Conservation (phyloP, 1,140 invertebrate species). For the Vollenhovia emeryi region DNA sequence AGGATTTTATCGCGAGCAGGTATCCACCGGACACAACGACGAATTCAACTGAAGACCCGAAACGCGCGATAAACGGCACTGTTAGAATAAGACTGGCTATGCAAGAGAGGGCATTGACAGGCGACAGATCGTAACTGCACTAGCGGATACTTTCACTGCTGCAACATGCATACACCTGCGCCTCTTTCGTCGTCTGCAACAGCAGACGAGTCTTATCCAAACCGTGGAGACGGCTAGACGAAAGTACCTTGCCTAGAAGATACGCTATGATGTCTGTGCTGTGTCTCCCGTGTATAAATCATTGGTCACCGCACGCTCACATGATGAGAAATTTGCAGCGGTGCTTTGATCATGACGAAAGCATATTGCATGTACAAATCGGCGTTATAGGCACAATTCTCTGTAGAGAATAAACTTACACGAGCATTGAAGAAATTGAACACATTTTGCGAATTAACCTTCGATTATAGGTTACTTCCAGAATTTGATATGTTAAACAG, state of each 20-base stretch:
- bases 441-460: neutral
- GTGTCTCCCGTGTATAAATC: neutral
- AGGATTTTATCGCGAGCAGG: neutral
- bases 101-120: slow-evolving; percentile 79
- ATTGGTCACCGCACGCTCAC: neutral
- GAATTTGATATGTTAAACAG: neutral
- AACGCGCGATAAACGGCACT: slow-evolving; percentile 61
- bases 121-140: slow-evolving; percentile 77
- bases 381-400: neutral
- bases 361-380: neutral
- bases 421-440: neutral
- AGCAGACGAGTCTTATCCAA: slow-evolving; percentile 58
- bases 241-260: slow-evolving; percentile 35
- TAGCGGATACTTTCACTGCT: slow-evolving; percentile 81
- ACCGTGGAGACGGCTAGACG: slow-evolving; percentile 23
- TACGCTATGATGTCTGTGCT: neutral
- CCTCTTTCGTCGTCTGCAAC: slow-evolving; percentile 64
- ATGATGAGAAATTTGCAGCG: neutral
- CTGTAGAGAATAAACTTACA: neutral
- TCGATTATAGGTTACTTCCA: neutral
- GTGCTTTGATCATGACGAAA: neutral
- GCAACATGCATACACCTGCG: slow-evolving; percentile 72
- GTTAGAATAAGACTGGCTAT: slow-evolving; percentile 72
- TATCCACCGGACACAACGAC: neutral
- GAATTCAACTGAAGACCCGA: slow-evolving; percentile 40